A percentile compares a stretch with the other conserved stretches of the same genome.
Evolutionary conservation across 1,140 invertebrate genomes (phyloP).

Genomic region (Coelopa frigida): DNA sequence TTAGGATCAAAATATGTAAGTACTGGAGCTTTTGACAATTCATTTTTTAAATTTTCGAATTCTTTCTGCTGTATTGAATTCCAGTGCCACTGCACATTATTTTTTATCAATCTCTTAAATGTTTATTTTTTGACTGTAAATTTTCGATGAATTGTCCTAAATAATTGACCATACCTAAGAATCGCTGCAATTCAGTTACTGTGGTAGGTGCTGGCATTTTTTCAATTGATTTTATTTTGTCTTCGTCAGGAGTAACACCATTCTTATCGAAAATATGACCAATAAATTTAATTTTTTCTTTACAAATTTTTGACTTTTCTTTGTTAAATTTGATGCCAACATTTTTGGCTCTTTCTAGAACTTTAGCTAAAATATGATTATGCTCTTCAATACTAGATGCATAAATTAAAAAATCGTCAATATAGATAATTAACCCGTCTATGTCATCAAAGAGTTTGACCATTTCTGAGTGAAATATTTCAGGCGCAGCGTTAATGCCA

Average conservation of each 20-base stretch:
- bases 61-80: background rate
- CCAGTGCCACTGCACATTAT: slow-evolving; percentile 1
- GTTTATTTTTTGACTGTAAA: slow-evolving; percentile 20
- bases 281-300: slow-evolving; percentile 31
- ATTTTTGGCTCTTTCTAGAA: slow-evolving; percentile 23
- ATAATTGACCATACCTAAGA: slow-evolving; percentile 31
- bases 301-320: slow-evolving; percentile 16
- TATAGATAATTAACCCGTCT: slow-evolving; percentile 31
- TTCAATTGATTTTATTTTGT: slow-evolving; percentile 22
- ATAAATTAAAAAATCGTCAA: slow-evolving; percentile 39
- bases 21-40: slow-evolving; percentile 27
- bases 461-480: slow-evolving; percentile 38
- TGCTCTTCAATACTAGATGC: slow-evolving; percentile 21
- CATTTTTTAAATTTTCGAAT: slow-evolving; percentile 22
- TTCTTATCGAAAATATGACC: slow-evolving; percentile 21
- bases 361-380: slow-evolving; percentile 25
- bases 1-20: slow-evolving; percentile 30
- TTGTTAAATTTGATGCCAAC: slow-evolving; percentile 15
- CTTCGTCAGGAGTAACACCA: background rate
- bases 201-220: slow-evolving; percentile 23
- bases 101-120: slow-evolving; percentile 11
- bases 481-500: slow-evolving; percentile 40
- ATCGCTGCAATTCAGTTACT: slow-evolving; percentile 27
- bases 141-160: slow-evolving; percentile 25
- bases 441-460: slow-evolving; percentile 33